Evolutionary conservation across 2,888 invertebrate species (phyloP), one percentile per base, ranked within the genome.

Genomic region (Elegia similella): DNA sequence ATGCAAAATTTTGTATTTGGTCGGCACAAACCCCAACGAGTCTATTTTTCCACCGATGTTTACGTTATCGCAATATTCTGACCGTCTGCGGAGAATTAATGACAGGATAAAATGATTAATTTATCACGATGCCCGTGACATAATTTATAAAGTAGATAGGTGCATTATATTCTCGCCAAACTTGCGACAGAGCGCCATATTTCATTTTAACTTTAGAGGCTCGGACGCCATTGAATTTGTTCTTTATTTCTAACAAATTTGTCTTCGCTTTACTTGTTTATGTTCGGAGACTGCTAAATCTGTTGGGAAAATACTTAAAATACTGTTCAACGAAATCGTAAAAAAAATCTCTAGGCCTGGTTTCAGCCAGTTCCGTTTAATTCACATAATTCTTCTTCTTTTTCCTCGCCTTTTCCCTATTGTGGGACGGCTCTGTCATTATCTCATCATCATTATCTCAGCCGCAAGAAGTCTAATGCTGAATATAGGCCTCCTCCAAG

Each of bases 111-210:
- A 61, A 59, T 59, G 60, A 61, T 64, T 62, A 64, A 64, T 64
- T 64, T 64, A 64, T 64, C 64, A 64, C 57, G 62, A 55, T 57
- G 59, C 58, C 60, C 60, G 59, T 62, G 62, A 64, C 64, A 60
- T 62, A 64, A 64, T 64, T 64, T 62, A 64, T 64, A 64, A 64
- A 64, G 59, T 47, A 64, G 62, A 64, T 64, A 61, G 62, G 60
- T 64, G 64, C 64, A 64, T 64, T 64, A 64, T 61, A 59, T 64
- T 60, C 58, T 60, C 50, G 60, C 58, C 55, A 53, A 61, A 59
- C 59, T 61, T 59, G 43, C 52, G 52, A 34, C 44, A 44, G 52
- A 56, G 50, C 57, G 47, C 58, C 62, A 62, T 64, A 64, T 64
- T 64, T 64, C 64, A 64, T 61, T 63, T 60, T 52, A 53, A 53